Evolutionary conservation across 2,888 invertebrate genomes (phyloP), one percentile per base, ranked within the genome.

Genomic region (Hirtodrosophila cameraria): DNA sequence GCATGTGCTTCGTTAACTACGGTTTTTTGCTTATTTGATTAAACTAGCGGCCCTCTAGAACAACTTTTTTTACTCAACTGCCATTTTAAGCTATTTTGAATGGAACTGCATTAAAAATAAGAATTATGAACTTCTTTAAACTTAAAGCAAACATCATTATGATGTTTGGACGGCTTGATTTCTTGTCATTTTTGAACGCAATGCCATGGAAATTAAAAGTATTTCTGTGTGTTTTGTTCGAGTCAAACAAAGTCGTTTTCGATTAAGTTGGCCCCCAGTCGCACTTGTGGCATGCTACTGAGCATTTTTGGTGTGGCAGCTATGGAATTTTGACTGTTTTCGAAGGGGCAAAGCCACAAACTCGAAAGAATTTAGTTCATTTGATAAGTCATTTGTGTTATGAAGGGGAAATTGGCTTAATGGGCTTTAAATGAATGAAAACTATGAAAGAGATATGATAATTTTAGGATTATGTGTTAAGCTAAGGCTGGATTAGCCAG

Each of bases 351-450:
- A 38, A 36, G n/a, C 13, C 4, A n/a, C n/a, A 20, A 63, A 61
- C 60, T 36, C n/a, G n/a, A n/a, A 58, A 41, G 62, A 80, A 77
- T 77, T 76, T 54, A 45, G 46, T 62, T 69, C 54, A 63, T 55
- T 76, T 62, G 61, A 53, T 63, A 73, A 65, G 69, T 69, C 64
- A 48, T 69, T 69, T 54, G 31, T 60, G 46, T 55, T 67, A 61
- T 66, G 45, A n/a, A n/a, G n/a, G 52, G 16, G 38, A 42, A 66
- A 80, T 73, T 69, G 69, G 48, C 66, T 57, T 66, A 83, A 83
- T 80, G 63, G 49, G 28, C 52, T 61, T 59, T 55, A 83, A 76
- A 64, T 80, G 43, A 42, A 45, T 8, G 2, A 36, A 30, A 18
- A 36, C 6, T 6, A 25, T 11, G 20, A 4, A 12, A 5, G 7